phyloP scores from a whole-genome alignment of 2,888 invertebrate species.

The Xestia sexstrigata region DNA sequence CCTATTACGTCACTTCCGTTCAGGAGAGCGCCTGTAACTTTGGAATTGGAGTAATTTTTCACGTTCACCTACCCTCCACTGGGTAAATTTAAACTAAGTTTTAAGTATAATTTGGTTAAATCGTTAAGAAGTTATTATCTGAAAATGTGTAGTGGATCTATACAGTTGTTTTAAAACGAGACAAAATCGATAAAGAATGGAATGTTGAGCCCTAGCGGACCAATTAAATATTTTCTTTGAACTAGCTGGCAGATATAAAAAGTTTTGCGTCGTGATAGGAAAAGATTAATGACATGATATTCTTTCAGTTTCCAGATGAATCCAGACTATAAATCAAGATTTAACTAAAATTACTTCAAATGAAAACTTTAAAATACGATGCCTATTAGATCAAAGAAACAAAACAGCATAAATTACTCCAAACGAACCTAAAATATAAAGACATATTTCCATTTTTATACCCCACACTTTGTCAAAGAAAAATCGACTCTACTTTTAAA shows the following conservation, averaged over 20 bases:
- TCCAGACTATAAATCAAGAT: slow-evolving; percentile 3
- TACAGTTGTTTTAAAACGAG: neutral
- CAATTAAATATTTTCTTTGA: neutral
- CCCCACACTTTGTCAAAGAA: slow-evolving; percentile 19
- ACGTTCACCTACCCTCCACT: slow-evolving; percentile 60
- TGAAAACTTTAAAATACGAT: slow-evolving; percentile 20
- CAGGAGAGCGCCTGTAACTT: slow-evolving; percentile 69
- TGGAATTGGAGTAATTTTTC: slow-evolving; percentile 77
- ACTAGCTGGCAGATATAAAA: neutral
- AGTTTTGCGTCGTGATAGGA: neutral
- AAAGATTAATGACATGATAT: neutral
- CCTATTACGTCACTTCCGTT: slow-evolving; percentile 81
- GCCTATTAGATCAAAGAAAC: slow-evolving; percentile 49
- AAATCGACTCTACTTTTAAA: slow-evolving; percentile 34
- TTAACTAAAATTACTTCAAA: slow-evolving; percentile 1
- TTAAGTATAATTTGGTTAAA: slow-evolving; percentile 64
- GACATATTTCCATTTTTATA: slow-evolving; percentile 80
- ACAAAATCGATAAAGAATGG: neutral
- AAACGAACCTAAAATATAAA: slow-evolving; percentile 76
- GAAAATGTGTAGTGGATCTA: slow-evolving; percentile 5
- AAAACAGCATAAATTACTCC: slow-evolving; percentile 74
- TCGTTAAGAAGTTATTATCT: slow-evolving; percentile 61
- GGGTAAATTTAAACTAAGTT: slow-evolving; percentile 63
- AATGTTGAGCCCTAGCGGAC: no score
- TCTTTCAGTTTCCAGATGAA: neutral